Evolutionary conservation across 2,797 vertebrate genomes (phyloP).

Genomic region (Rhinella marina): DNA sequence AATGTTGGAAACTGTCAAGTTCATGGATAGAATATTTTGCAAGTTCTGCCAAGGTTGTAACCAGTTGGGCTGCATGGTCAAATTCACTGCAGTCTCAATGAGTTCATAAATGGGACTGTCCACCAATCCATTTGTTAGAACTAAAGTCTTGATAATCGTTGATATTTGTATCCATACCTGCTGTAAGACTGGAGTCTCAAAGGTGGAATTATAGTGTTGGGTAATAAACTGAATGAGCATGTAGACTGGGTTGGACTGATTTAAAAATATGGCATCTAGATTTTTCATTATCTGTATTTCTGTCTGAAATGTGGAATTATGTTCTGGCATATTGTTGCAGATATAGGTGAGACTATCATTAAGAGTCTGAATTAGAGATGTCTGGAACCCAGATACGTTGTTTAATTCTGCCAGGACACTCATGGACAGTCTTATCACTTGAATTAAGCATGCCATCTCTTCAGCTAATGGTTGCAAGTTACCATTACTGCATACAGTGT

Average conservation of each 20-base stretch:
- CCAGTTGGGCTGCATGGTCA: constrained; percentile 53
- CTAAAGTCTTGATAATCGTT: constrained; percentile 18
- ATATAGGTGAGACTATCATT: constrained; percentile 49
- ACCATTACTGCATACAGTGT: constrained; percentile 56
- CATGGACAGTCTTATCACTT: constrained; percentile 62
- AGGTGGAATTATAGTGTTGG: constrained; percentile 26
- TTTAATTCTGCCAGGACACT: constrained; percentile 64
- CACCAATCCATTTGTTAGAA: not conserved
- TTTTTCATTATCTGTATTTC: constrained; percentile 32
- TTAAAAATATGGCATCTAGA: constrained; percentile 9
- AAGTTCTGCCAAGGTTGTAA: constrained; percentile 43
- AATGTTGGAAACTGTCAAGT: not conserved
- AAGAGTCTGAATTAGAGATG: constrained; percentile 64
- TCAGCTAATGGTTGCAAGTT: constrained; percentile 52
- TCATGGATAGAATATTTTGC: constrained; percentile 50
- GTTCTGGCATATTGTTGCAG: constrained; percentile 24
- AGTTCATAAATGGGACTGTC: constrained; percentile 3
- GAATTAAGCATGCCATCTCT: constrained; percentile 63
- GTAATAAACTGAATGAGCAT: constrained; percentile 38
- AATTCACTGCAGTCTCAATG: constrained; percentile 57
- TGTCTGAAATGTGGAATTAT: constrained; percentile 45
- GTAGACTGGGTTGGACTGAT: constrained; percentile 55
- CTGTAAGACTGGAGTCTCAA: constrained; percentile 50
- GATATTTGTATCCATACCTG: constrained; percentile 32
- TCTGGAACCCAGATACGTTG: constrained; percentile 29